A percentile compares a stretch with the other conserved stretches of the same genome.
These are phyloP conservation scores for Eleutherodactylus coqui DNA, from an alignment of 2,797 vertebrate genomes.

Conservation along the genomic window DNA sequence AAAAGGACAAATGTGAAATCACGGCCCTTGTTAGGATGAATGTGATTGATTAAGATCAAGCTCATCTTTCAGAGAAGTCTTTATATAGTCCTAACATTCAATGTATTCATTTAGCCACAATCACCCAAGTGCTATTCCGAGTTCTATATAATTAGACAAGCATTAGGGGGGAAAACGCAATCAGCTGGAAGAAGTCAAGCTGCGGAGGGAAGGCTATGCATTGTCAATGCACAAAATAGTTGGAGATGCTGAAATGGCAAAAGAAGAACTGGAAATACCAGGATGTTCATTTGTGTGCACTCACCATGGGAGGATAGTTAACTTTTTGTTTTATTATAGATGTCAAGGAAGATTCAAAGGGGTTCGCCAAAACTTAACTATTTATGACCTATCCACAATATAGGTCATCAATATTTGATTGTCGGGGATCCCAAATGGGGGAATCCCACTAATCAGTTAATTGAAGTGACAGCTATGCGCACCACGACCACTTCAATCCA, in stretches of 20 bases:
- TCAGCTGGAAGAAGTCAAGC: slow-evolving; percentile 51
- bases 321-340: too few species aligned
- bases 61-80: slow-evolving; percentile 38
- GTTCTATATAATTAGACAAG: slow-evolving; percentile 60
- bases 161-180: slow-evolving; percentile 55
- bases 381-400: too few species aligned
- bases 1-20: slow-evolving; percentile 45
- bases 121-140: slow-evolving; percentile 53
- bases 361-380: too few species aligned
- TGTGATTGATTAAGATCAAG: slow-evolving; percentile 58
- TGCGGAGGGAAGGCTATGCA: not conserved
- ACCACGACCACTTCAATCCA: too few species aligned
- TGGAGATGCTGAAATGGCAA: slow-evolving; percentile 32
- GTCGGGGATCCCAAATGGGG: too few species aligned
- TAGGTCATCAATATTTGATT: too few species aligned
- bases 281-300: not conserved
- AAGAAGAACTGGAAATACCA: not conserved
- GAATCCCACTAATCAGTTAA: too few species aligned
- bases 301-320: not conserved
- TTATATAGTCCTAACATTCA: slow-evolving; percentile 51
- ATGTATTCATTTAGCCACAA: slow-evolving; percentile 54
- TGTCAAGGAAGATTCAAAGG: too few species aligned
- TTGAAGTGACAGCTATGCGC: too few species aligned
- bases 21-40: slow-evolving; percentile 54
- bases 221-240: slow-evolving; percentile 23